Evolutionary conservation across 2,113 vertebrate species (phyloP), one percentile per base, ranked within the genome.

Genomic region (Pachypanchax playfairii): DNA sequence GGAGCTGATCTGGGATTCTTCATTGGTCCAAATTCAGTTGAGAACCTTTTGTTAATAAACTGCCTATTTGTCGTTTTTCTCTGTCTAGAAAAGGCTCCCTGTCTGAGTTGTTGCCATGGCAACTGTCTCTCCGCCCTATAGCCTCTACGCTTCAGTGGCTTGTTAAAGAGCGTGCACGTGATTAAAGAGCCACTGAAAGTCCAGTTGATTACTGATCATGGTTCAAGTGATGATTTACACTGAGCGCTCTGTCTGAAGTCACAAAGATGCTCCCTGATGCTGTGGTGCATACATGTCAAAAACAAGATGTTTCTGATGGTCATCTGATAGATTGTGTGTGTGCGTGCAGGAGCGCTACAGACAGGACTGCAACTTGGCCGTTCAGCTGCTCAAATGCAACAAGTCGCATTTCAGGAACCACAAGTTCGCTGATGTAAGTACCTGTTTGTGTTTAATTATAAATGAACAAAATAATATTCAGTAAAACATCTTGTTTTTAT

Each of bases 361-460:
- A 20, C 95, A 96, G 83, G 97, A 99, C 88, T 99, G 97, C 76
- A 99, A 98, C 82, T 85, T 99, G 54, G 97, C 97, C 0, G 97
- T 99, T 49, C 97, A 98, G 90, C 93, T 99, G 55, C 93, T 99
- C 58, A 98, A 98, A 85, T 98, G 97, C 90, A 98, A 98, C 90
- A 99, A 99, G 86, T 98, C 97, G 4, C 97, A 99, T 73, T 99
- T 99, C 91, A 94, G 97, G 74, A 97, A 96, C 88, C 97, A 99
- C 92, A 99, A 98, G 83, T 95, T 98, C 46, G 95, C 97, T 46
- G 97, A 99, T 6, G 97, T 99, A 81, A 98, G 96, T 94, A 79
- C 25, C 4, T 9, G 3, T 25, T 0, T 33, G 46, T 41, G 10
- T 52, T n/a, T 25, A n/a, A n/a, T n/a, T n/a, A n/a, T n/a, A n/a